Evolutionary conservation across 2,888 invertebrate genomes (phyloP).

Genomic region (Tolmerus cingulatus): DNA sequence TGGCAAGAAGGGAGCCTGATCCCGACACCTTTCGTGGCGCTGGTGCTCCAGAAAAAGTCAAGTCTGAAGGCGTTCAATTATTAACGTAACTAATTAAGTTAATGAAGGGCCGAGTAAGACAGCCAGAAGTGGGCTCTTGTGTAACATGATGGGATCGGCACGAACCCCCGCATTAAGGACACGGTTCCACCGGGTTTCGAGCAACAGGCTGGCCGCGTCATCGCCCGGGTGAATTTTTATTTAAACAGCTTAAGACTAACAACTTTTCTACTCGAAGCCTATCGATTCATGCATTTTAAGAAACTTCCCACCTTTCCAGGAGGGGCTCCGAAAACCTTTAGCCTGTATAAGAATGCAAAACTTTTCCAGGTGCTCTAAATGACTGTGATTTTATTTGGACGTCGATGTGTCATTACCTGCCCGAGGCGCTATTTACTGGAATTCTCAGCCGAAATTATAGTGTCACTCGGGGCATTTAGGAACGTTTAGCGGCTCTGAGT

Average conservation of each 20-base stretch:
- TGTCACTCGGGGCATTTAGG: background rate
- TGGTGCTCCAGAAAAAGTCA: background rate
- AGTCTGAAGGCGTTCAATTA: conserved; percentile 11
- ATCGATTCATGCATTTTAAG: background rate
- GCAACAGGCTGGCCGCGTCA: background rate
- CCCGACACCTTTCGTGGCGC: background rate
- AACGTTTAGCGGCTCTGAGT: background rate
- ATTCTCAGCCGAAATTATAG: background rate
- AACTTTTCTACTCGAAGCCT: background rate
- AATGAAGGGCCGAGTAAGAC: conserved; percentile 15
- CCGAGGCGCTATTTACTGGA: background rate
- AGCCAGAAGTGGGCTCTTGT: conserved; percentile 22
- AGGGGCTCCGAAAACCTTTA: background rate
- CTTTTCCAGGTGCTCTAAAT: background rate
- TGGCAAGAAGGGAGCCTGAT: background rate
- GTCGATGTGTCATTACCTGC: background rate
- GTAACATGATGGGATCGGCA: background rate
- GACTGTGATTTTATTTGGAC: background rate
- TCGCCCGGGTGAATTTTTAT: background rate
- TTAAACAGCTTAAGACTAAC: background rate
- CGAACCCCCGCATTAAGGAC: background rate
- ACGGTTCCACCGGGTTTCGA: background rate
- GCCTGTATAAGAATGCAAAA: background rate
- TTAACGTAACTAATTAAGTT: conserved; percentile 29
- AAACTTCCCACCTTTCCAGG: background rate